Evolutionary conservation across 2,113 vertebrate species (phyloP).

Genomic region (Myrmophylax atrothorax): DNA sequence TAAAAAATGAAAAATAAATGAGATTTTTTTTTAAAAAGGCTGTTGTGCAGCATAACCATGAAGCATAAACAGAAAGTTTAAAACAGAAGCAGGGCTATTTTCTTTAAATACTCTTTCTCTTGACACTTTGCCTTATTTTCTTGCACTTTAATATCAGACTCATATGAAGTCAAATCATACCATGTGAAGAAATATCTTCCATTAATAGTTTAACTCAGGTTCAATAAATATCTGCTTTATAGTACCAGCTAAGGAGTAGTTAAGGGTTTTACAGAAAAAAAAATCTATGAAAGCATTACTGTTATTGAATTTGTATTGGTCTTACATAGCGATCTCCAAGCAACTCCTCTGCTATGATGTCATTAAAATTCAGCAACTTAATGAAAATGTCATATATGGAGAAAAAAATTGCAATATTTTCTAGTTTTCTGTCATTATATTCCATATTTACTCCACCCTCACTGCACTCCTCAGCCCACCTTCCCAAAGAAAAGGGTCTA

Average conservation of each 20-base stretch:
- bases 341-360: background rate
- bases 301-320: background rate
- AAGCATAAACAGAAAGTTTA: background rate
- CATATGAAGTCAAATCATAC: background rate
- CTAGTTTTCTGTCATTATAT: background rate
- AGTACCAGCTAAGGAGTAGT: background rate
- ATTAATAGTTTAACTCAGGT: background rate
- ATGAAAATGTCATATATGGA: background rate
- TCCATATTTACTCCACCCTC: accelerated
- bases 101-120: background rate
- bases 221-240: background rate
- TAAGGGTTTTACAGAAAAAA: background rate
- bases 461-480: accelerated
- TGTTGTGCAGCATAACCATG: background rate
- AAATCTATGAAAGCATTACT: background rate
- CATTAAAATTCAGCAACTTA: background rate
- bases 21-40: background rate
- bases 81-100: background rate
- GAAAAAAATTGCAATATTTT: background rate
- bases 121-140: background rate
- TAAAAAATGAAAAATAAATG: background rate
- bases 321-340: background rate
- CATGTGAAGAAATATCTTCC: background rate
- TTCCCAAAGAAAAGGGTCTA: background rate
- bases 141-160: background rate